phyloP scores from a whole-genome alignment of 2,888 invertebrate genomes.

The Mystacides longicornis region DNA sequence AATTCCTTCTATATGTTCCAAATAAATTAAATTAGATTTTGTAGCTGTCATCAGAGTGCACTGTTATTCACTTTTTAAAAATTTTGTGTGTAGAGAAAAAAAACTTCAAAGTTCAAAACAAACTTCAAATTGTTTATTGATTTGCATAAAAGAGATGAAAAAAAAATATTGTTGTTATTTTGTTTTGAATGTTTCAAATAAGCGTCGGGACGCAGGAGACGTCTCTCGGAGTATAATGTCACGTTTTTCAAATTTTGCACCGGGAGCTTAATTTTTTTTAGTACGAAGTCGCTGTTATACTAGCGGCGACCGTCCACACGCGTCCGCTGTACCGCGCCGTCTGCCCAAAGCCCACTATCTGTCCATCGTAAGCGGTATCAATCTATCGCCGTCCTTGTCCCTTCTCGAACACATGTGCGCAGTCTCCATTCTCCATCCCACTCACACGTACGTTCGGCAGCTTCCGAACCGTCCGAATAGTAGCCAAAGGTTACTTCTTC shows the following conservation, averaged over 20 bases:
- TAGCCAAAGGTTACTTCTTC: conserved; percentile 21
- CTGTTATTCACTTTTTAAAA: too few relatives aligned
- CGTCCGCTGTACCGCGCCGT: conserved; percentile 53
- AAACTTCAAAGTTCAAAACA: too few relatives aligned
- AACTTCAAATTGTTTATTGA: too few relatives aligned
- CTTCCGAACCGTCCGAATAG: conserved; percentile 19
- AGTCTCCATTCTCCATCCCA: conserved; percentile 13
- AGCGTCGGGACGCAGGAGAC: conserved; percentile 5
- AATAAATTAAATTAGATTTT: too few relatives aligned
- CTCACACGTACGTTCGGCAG: conserved; percentile 16
- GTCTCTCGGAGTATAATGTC: neutral
- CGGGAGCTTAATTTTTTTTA: conserved; percentile 6
- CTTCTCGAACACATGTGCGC: conserved; percentile 14
- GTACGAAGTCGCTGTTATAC: conserved; percentile 35
- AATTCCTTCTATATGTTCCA: too few relatives aligned
- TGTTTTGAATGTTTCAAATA: neutral
- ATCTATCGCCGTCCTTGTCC: conserved; percentile 12
- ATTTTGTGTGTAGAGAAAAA: too few relatives aligned
- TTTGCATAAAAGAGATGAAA: too few relatives aligned
- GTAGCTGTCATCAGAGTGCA: too few relatives aligned
- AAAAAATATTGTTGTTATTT: neutral
- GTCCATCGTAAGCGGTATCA: conserved; percentile 28
- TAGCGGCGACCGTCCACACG: conserved; percentile 50
- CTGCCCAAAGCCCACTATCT: conserved; percentile 45
- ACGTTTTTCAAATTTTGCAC: conserved; percentile 4